A percentile compares a stretch with the other conserved stretches of the same genome.
Evolutionary conservation across 2,113 vertebrate genomes (phyloP).

Genomic region (Hippocampus mohnikei): DNA sequence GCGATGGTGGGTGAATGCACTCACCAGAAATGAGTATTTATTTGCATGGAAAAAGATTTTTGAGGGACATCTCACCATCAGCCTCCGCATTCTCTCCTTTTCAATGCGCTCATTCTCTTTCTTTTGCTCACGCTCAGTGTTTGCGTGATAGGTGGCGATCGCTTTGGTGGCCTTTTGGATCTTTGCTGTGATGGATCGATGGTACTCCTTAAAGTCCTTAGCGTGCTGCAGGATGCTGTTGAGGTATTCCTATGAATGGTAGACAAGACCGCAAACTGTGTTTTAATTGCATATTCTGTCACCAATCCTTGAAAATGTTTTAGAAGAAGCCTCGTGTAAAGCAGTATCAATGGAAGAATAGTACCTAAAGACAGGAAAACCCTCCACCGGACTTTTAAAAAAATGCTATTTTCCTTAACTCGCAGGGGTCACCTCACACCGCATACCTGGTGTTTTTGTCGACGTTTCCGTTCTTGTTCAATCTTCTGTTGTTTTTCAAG

Average conservation of each 20-base stretch:
- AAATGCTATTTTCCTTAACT: neutral
- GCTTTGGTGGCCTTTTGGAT: constrained; percentile 96
- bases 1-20: neutral
- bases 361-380: too few species aligned
- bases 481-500: constrained; percentile 99
- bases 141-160: constrained; percentile 92
- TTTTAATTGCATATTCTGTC: neutral
- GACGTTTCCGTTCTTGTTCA: constrained; percentile 91
- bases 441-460: constrained; percentile 94
- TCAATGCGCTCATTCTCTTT: constrained; percentile 97
- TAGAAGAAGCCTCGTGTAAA: neutral
- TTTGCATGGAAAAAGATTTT: neutral
- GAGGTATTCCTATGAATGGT: constrained; percentile 86
- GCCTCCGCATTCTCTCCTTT: constrained; percentile 92
- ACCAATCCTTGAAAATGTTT: neutral
- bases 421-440: too few species aligned
- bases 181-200: constrained; percentile 90
- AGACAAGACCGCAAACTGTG: constrained; percentile 1
- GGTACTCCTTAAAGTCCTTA: constrained; percentile 97
- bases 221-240: constrained; percentile 98
- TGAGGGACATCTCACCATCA: constrained; percentile 80
- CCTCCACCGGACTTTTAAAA: neutral
- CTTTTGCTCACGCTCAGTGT: constrained; percentile 97
- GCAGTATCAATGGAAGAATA: neutral
- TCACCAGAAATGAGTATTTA: neutral